phyloP scores from a whole-genome alignment of 2,797 vertebrate species.

The Chelmon rostratus region DNA sequence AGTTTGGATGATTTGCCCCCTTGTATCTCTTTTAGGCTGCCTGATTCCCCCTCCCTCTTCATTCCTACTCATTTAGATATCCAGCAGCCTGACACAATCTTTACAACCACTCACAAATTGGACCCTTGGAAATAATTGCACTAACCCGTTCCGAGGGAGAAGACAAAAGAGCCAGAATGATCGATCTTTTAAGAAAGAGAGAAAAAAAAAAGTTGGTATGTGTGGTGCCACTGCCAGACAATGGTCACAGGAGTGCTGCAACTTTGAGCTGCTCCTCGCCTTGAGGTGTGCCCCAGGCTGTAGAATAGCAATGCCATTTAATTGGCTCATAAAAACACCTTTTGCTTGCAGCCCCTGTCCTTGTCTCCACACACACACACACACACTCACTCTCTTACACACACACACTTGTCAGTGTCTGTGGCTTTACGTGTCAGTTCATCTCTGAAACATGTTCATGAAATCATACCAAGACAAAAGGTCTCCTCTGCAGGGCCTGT shows the following conservation, averaged over 20 bases:
- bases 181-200: slow-evolving; percentile 81
- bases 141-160: slow-evolving; percentile 74
- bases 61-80: slow-evolving; percentile 61
- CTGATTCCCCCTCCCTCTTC: slow-evolving; percentile 34
- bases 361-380: slow-evolving; percentile 50
- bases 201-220: slow-evolving; percentile 58
- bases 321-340: slow-evolving; percentile 87
- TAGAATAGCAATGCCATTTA: slow-evolving; percentile 85
- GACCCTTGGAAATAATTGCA: slow-evolving; percentile 76
- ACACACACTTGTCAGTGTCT: slow-evolving; percentile 68
- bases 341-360: slow-evolving; percentile 77
- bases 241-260: slow-evolving; percentile 78
- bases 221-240: slow-evolving; percentile 79
- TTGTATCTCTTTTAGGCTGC: slow-evolving; percentile 46
- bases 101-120: slow-evolving; percentile 76
- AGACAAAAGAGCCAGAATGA: slow-evolving; percentile 80
- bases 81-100: slow-evolving; percentile 63
- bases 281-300: slow-evolving; percentile 84
- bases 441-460: slow-evolving; percentile 77
- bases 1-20: slow-evolving; percentile 13
- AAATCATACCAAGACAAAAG: slow-evolving; percentile 82
- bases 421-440: slow-evolving; percentile 75
- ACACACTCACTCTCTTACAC: slow-evolving; percentile 26
- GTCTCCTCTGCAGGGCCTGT: slow-evolving; percentile 82
- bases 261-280: slow-evolving; percentile 82